Base-by-base conservation (phyloP, 2,888 invertebrate genomes). In the Temnothorax rugatulus region DNA sequence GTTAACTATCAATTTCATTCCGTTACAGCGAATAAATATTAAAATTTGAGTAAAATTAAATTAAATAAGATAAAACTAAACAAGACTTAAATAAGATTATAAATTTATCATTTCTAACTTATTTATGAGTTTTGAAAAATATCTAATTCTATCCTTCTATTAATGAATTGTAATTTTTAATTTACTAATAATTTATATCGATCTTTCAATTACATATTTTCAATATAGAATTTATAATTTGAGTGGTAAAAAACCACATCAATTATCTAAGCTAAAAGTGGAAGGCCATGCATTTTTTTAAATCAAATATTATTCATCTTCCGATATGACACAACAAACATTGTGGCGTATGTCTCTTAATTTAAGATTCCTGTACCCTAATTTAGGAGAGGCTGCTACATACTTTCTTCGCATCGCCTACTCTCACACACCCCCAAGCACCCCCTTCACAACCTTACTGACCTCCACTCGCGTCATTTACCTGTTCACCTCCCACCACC, bases 141-240 rank as follows among this genome's bases (percentile, higher is more conserved):
- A 4, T 44, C 11, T 29, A 29, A 29, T 41, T 54, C 2, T 38
- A 25, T 15, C 1, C 9, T 44, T 34, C 0, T 21, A 50, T 25
- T 47, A 25, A 50, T 52, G 2, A 29, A 29, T 11, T 68, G 11
- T 68, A 68, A 34, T 34, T 34, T 5, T 5, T 68, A 29, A 68
- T 50, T 47, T 5, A 29, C 1, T n/a, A 2, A 7, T 11, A 29
- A 68, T 47, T 29, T 18, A 29, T 29, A 47, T 18, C 2, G 18
- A 68, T 29, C 9, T 29, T 68, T 29, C 50, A 50, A 50, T 52
- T 52, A 38, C 44, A 21, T 9, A 21, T 44, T 44, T 25, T 25
- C 18, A 57, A 52, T 59, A 44, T 5, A 41, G 11, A 54, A 50
- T 57, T 73, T 8, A 25, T 73, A 25, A 57, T 41, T 57, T 71